Base-by-base conservation (phyloP, 1,140 invertebrate genomes). In the Lasaia peninsularis region DNA sequence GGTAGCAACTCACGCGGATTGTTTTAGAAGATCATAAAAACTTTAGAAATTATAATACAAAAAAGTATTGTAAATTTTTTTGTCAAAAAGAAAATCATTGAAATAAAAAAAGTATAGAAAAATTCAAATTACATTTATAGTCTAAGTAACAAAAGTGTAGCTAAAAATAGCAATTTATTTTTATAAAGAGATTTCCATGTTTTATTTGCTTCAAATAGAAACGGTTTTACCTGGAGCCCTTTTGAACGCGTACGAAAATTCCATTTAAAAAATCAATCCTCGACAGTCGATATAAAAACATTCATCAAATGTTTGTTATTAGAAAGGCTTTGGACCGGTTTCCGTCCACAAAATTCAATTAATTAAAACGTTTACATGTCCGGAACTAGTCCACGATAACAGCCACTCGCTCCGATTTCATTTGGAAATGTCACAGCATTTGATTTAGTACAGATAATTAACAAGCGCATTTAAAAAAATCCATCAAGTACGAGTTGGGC, bases 331-430 rank as follows among this genome's bases (percentile, higher is more conserved):
- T 20, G 10, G 37, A 44, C 37, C 16, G 37, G 24, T 31, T 5
- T 11, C 1, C 16, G 18, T 40, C 34, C 24, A 51, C 49, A 51
- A 31, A 16, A 51, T 51, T 51, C 24, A 28, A 24, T 55, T 55
- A 55, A 55, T 55, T 55, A 55, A 40, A 55, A 31, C 34, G 37
- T 55, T 37, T 55, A 51, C 49, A 31, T 51, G 49, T 40, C 20
- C 24, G 37, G 28, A 55, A 37, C 52, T 55, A 55, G 52, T 44
- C 33, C 52, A 20, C 51, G 31, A 21, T 40, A 55, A 21, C 34
- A 37, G 14, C 34, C 21, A 37, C 34, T 40, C 34, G 21, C 34
- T 37, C 34, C 52, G 52, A 37, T 55, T 24, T 16, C 35, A 37
- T 28, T 55, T 35, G 52, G 28, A 55, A 34, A 40, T 55, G 35